A percentile compares a stretch with the other conserved stretches of the same genome.
Evolutionary conservation across 35 echinoderm and acorn worm genomes (phyloP).

Genomic region (Hemicentrotus pulcherrimus): DNA sequence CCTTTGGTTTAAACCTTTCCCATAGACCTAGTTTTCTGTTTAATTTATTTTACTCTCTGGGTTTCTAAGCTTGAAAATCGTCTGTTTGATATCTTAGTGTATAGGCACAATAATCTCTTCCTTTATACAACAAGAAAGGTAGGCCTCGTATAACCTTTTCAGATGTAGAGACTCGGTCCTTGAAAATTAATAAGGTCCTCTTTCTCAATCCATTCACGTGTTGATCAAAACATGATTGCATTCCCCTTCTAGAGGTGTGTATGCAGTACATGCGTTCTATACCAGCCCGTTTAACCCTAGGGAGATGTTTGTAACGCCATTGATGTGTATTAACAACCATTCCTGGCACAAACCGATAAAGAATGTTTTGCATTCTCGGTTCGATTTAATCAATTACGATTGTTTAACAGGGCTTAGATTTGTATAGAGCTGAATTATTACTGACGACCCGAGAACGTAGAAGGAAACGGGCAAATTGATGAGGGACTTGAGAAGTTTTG

Average conservation of each 20-base stretch:
- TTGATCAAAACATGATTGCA: neutral
- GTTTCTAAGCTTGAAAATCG: neutral
- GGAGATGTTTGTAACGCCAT: neutral
- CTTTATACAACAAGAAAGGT: neutral
- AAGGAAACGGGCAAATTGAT: neutral
- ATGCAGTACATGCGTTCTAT: neutral
- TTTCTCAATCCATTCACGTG: neutral
- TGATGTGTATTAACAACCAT: neutral
- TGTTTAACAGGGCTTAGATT: neutral
- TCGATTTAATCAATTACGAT: neutral
- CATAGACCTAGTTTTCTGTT: too few relatives aligned
- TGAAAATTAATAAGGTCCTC: neutral
- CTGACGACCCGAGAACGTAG: neutral
- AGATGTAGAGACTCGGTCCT: neutral
- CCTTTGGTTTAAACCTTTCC: neutral
- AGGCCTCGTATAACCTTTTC: neutral
- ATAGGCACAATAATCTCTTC: too few relatives aligned
- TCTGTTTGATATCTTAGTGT: neutral
- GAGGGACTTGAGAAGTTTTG: neutral
- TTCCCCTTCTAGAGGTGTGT: neutral
- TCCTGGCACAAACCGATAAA: neutral
- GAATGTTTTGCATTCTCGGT: neutral
- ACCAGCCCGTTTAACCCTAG: neutral
- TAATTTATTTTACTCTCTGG: neutral
- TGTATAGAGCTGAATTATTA: neutral